Evolutionary conservation across 2,797 vertebrate genomes (phyloP), one percentile per base, ranked within the genome.

Genomic region (Chaetodon trifasciatus): DNA sequence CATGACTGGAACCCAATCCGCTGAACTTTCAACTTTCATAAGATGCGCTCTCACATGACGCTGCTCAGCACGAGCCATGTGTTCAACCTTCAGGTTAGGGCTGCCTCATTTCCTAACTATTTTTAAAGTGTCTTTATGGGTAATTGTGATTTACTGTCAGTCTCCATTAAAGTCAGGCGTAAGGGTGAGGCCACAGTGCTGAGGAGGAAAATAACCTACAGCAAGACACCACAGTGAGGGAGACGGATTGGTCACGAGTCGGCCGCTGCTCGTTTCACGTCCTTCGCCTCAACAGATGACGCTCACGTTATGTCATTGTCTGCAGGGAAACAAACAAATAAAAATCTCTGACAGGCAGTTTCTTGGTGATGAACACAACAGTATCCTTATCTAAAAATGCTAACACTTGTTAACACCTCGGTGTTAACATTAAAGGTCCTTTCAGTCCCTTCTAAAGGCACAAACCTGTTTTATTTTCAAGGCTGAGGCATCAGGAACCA

Each of bases 111-210:
- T 83, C 76, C 44, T 74, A 49, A 91, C 86, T 88, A 88, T 90
- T 90, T 92, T 89, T 83, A 88, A 93, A 88, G 76, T 74, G 84
- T 89, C 82, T 87, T 63, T 88, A 78, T 83, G 88, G 89, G 83
- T 93, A 88, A 90, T 92, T 91, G 87, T 86, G 84, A 92, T 93
- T 92, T 87, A 85, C 82, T 90, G 92, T 93, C 91, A 88, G 77
- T 71, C 67, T 75, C 69, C 62, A 90, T 95, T 90, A 88, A 62
- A 86, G 65, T 92, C 83, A 90, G 75, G 72, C 24, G 6, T 63
- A 73, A 73, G 81, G 35, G 57, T 70, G 79, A 86, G 81, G 82
- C 79, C 71, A 52, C 74, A 81, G 77, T 78, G 78, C 76, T 32
- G 70, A 70, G 67, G 78, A 86, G 75, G 79, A 87, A 93, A 93